Evolutionary conservation across 2,888 invertebrate species (phyloP).

Genomic region (Idaea dimidiata): DNA sequence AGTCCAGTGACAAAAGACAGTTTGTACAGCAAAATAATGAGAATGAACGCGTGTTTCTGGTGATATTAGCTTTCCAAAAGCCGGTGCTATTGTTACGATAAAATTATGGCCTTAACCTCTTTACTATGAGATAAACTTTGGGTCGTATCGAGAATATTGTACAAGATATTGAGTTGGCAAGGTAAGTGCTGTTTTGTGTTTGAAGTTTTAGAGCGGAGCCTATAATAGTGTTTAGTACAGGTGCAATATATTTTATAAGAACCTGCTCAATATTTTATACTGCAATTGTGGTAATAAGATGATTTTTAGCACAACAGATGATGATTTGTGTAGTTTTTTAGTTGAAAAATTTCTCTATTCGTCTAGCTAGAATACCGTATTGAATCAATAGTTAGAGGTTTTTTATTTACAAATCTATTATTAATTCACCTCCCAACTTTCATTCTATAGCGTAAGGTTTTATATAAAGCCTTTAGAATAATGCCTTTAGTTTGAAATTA

Average conservation of each 20-base stretch:
- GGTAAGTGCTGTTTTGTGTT: slow-evolving; percentile 1
- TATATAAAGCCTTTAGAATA: no score
- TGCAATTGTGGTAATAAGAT: neutral
- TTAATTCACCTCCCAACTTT: no score
- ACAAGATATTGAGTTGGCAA: neutral
- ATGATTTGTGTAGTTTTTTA: slow-evolving; percentile 41
- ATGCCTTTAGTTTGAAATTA: no score
- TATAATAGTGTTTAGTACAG: neutral
- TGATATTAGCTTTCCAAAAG: slow-evolving; percentile 1
- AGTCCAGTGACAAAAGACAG: neutral
- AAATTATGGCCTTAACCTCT: neutral
- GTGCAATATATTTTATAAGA: neutral
- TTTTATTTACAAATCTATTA: no score
- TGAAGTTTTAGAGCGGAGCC: neutral
- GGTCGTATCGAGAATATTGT: slow-evolving; percentile 1
- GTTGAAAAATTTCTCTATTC: slow-evolving; percentile 30
- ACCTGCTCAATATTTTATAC: neutral
- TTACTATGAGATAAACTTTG: neutral
- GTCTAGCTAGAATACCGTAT: no score
- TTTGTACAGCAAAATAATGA: slow-evolving; percentile 1
- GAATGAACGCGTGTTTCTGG: neutral
- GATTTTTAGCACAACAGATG: slow-evolving; percentile 36
- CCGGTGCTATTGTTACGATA: neutral
- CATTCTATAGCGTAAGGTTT: no score
- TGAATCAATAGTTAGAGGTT: no score